Conservation (phyloP, 1,140 invertebrate species). For the Drosophila obscura region DNA sequence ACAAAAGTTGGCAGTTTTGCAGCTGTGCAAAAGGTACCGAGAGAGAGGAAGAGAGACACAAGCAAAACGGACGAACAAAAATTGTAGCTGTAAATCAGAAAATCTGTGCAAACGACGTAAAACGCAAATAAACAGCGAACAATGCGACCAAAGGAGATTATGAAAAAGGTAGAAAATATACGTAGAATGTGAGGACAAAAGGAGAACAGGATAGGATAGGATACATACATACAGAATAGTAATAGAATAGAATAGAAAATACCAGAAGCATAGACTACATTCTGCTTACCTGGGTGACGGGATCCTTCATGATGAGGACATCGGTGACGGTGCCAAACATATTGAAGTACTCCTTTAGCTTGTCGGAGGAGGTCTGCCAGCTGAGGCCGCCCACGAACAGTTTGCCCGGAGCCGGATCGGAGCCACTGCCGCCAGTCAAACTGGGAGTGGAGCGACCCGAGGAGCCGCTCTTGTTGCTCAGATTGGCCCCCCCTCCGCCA, state of each 20-base stretch:
- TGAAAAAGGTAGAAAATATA: conserved; percentile 11
- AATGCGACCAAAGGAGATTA: conserved; percentile 23
- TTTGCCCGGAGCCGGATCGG: conserved; percentile 93
- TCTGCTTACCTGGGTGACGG: conserved; percentile 92
- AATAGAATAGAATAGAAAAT: conserved; percentile 9
- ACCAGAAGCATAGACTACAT: conserved; percentile 30
- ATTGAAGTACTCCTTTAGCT: conserved; percentile 94
- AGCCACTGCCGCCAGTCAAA: conserved; percentile 74
- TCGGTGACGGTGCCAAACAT: conserved; percentile 96
- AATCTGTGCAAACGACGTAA: conserved; percentile 2
- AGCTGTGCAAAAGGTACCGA: conserved; percentile 51
- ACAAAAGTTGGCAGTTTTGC: conserved; percentile 35
- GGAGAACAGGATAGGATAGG: conserved; percentile 3
- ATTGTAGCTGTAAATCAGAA: conserved; percentile 62
- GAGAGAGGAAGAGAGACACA: conserved; percentile 19
- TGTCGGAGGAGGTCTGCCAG: conserved; percentile 96
- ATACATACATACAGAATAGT: not conserved
- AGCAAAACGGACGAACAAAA: conserved; percentile 15
- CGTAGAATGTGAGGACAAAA: conserved; percentile 9
- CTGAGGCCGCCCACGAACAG: conserved; percentile 95
- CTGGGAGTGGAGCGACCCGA: conserved; percentile 91
- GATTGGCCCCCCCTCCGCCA: conserved; percentile 37
- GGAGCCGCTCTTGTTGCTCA: conserved; percentile 83
- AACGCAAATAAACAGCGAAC: conserved; percentile 20
- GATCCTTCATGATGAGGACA: conserved; percentile 97